phyloP scores from a whole-genome alignment of 2,888 invertebrate genomes.

The Halictus ligatus region DNA sequence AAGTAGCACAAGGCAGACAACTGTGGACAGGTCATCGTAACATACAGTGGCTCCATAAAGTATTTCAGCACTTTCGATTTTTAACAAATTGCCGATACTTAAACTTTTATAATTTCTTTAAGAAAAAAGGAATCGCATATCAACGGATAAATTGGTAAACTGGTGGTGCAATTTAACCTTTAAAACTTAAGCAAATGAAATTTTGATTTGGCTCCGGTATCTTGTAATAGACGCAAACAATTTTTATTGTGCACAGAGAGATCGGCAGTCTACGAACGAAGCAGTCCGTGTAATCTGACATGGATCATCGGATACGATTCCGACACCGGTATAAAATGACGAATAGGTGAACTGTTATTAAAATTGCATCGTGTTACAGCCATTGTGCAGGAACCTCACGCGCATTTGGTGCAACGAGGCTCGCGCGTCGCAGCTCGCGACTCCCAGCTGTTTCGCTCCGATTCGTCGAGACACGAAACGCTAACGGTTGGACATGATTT shows the following conservation, averaged over 20 bases:
- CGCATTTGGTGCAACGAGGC: slow-evolving; percentile 11
- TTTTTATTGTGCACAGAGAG: too few species aligned
- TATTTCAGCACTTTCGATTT: neutral
- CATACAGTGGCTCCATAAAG: neutral
- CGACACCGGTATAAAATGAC: neutral
- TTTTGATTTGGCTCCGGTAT: too few species aligned
- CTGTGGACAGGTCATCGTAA: slow-evolving; percentile 1
- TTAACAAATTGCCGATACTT: neutral
- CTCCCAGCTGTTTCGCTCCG: slow-evolving; percentile 60
- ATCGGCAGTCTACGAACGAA: neutral
- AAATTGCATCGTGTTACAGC: slow-evolving; percentile 9
- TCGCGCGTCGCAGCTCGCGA: slow-evolving; percentile 6
- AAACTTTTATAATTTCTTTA: neutral
- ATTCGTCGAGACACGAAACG: slow-evolving; percentile 58
- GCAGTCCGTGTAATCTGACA: neutral
- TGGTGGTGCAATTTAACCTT: too few species aligned
- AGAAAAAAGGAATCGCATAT: too few species aligned
- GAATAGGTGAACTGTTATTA: neutral
- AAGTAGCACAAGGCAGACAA: slow-evolving; percentile 7
- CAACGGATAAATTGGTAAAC: too few species aligned
- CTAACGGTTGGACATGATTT: slow-evolving; percentile 60
- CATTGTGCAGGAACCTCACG: neutral
- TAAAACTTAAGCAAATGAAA: too few species aligned
- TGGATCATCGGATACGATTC: neutral
- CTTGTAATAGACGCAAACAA: too few species aligned